Conservation (phyloP, 1,140 invertebrate genomes). For the Holcopasites calliopsidis region DNA sequence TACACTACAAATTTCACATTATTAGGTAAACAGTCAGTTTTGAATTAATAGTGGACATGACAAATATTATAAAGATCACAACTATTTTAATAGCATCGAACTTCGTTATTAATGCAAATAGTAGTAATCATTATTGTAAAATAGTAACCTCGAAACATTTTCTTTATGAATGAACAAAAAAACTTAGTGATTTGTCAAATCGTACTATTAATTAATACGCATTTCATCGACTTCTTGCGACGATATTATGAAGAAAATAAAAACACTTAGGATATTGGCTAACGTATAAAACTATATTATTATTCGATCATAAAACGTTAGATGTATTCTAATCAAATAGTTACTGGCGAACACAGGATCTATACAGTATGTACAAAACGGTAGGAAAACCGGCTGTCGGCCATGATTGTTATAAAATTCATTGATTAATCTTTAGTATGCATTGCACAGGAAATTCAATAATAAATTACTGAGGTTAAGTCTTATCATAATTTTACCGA, state of each 20-base stretch:
- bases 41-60: not conserved
- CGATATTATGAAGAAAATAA: not conserved
- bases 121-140: not conserved
- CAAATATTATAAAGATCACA: not conserved
- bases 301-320: not conserved
- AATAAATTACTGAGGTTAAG: slow-evolving; percentile 16
- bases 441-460: slow-evolving; percentile 18
- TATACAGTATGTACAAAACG: slow-evolving; percentile 31
- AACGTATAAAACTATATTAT: not conserved
- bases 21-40: not conserved
- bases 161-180: not conserved
- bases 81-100: not conserved
- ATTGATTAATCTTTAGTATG: slow-evolving; percentile 66
- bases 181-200: not conserved
- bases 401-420: slow-evolving; percentile 73
- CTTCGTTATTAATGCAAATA: not conserved
- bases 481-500: not conserved
- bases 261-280: not conserved
- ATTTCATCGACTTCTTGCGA: not conserved
- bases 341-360: slow-evolving; percentile 17
- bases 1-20: not conserved
- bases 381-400: slow-evolving; percentile 66
- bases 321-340: not conserved
- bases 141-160: not conserved
- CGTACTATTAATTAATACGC: not conserved